Evolutionary conservation across 92 coral and sea anemone species (phyloP).

Genomic region (Bergia puertoricense): DNA sequence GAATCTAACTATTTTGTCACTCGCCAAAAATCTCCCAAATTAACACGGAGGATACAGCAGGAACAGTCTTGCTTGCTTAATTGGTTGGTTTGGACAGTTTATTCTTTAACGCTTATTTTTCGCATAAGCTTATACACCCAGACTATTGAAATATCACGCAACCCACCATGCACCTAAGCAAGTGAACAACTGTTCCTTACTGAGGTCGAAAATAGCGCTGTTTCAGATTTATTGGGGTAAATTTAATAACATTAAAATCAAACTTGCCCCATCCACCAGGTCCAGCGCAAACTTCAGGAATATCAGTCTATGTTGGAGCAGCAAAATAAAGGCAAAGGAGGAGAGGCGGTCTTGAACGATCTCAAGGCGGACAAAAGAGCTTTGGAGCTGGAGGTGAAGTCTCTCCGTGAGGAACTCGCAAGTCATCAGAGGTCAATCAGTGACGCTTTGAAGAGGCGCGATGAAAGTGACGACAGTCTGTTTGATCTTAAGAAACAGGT

Average conservation of each 20-base stretch:
- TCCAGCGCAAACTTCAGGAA: slow-evolving; percentile 81
- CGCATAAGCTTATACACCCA: too few species aligned
- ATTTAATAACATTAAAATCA: background rate
- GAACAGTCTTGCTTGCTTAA: too few species aligned
- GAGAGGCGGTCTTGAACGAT: slow-evolving; percentile 76
- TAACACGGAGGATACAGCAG: too few species aligned
- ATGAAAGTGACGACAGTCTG: slow-evolving; percentile 79
- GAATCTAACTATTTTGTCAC: too few species aligned
- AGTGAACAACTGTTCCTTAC: too few species aligned
- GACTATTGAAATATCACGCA: too few species aligned
- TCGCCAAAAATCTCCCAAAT: too few species aligned
- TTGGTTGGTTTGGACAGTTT: too few species aligned
- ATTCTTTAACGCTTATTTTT: too few species aligned
- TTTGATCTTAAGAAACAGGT: slow-evolving; percentile 79
- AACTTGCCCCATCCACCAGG: slow-evolving; percentile 4
- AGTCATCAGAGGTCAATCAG: slow-evolving; percentile 73
- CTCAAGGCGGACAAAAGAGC: slow-evolving; percentile 84
- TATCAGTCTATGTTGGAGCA: slow-evolving; percentile 90
- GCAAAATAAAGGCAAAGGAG: slow-evolving; percentile 80
- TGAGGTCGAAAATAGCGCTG: too few species aligned
- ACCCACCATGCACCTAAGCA: too few species aligned
- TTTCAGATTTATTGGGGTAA: too few species aligned
- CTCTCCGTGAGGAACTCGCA: slow-evolving; percentile 83
- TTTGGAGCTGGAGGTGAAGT: slow-evolving; percentile 82
- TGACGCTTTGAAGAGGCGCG: slow-evolving; percentile 79